phyloP scores from a whole-genome alignment of 2,113 vertebrate species.

The Pica pica region DNA sequence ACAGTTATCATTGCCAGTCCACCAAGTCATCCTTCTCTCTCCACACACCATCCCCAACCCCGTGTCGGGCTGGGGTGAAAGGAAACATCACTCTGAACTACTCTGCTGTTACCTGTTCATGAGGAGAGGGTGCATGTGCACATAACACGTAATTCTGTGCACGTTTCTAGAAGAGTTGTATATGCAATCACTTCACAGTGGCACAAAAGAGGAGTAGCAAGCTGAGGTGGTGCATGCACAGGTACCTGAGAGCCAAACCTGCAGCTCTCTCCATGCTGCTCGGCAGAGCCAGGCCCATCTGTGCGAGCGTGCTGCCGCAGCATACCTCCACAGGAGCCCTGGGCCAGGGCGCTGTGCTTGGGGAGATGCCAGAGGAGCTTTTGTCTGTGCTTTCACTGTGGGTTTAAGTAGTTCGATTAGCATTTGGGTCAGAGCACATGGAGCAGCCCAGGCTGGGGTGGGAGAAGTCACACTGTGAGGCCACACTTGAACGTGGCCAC shows the following conservation, averaged over 20 bases:
- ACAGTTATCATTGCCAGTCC: background rate
- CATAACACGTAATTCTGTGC: rapidly evolving
- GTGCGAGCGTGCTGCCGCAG: rapidly evolving
- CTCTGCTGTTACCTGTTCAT: rapidly evolving
- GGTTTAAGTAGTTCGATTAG: background rate
- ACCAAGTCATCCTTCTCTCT: background rate
- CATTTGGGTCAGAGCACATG: background rate
- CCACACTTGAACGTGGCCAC: background rate
- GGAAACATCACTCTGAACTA: background rate
- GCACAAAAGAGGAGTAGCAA: background rate
- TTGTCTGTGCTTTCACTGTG: background rate
- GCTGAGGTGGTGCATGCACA: rapidly evolving
- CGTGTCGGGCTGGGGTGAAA: rapidly evolving
- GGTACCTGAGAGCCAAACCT: background rate
- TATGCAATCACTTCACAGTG: background rate
- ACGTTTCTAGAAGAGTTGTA: rapidly evolving
- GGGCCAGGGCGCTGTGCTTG: background rate
- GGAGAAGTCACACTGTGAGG: background rate
- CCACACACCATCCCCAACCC: background rate
- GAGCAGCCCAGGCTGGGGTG: background rate
- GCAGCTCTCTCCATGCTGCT: rapidly evolving
- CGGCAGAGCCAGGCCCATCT: rapidly evolving
- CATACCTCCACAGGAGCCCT: background rate
- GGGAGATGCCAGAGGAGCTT: background rate
- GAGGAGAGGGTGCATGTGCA: background rate